Conservation (phyloP, 2,113 vertebrate genomes). For the Cepphus grylle region DNA sequence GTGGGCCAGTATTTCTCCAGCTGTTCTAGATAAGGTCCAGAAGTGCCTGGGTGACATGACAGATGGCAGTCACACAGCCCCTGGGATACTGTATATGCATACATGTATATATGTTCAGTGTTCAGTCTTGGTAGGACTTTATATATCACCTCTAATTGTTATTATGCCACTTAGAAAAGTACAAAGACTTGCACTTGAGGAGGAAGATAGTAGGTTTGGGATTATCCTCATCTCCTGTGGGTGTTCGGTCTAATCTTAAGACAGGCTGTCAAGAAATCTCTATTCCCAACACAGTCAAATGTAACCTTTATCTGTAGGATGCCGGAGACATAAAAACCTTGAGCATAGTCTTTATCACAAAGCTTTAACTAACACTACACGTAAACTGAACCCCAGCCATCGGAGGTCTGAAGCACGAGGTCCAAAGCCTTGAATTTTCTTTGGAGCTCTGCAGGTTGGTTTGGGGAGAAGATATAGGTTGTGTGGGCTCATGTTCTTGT, state of each 20-base stretch:
- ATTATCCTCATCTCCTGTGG: background rate
- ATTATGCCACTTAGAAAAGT: background rate
- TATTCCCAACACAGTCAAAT: background rate
- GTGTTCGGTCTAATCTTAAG: background rate
- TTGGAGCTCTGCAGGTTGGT: background rate
- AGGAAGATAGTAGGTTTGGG: background rate
- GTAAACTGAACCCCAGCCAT: background rate
- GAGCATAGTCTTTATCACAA: background rate
- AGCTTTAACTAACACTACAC: background rate
- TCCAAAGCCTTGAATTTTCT: background rate
- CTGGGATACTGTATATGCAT: background rate
- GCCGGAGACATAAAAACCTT: background rate
- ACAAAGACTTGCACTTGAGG: background rate
- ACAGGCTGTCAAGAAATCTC: slow-evolving; percentile 13
- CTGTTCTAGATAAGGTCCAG: background rate
- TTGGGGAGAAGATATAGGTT: background rate
- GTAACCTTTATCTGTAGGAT: background rate
- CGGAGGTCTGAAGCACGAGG: background rate
- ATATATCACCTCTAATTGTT: background rate
- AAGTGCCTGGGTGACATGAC: background rate
- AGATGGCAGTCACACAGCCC: background rate
- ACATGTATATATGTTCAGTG: background rate
- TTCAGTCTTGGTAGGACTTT: background rate
- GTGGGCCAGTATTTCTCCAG: background rate
- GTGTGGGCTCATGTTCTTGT: background rate